phyloP scores from a whole-genome alignment of 2,888 invertebrate species.

The Ormyrus thymus region DNA sequence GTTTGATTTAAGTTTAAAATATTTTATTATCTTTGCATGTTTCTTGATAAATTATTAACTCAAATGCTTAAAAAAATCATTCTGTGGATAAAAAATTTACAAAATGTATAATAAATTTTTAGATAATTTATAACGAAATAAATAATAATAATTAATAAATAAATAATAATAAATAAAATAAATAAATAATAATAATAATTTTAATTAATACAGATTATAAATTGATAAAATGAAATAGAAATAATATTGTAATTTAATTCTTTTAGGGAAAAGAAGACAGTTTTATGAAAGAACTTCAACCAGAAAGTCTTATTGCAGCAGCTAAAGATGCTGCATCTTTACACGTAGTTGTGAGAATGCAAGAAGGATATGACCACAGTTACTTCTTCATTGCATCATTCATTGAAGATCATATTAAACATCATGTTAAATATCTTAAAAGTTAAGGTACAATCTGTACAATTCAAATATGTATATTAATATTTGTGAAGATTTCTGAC shows the following conservation, averaged over 20 bases:
- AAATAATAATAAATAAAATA: too few relatives aligned
- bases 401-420: constrained; percentile 93
- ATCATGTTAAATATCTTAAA: constrained; percentile 88
- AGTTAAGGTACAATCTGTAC: constrained; percentile 61
- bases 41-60: neutral
- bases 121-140: too few relatives aligned
- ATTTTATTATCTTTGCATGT: constrained; percentile 3
- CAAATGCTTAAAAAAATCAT: neutral
- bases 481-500: constrained; percentile 19
- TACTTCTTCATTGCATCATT: constrained; percentile 95
- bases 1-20: too few relatives aligned
- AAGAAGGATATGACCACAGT: constrained; percentile 95
- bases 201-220: constrained; percentile 10
- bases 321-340: constrained; percentile 82
- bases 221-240: constrained; percentile 16
- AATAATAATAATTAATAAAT: too few relatives aligned
- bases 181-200: constrained; percentile 10
- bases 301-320: constrained; percentile 87
- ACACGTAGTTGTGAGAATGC: constrained; percentile 82
- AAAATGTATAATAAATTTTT: constrained; percentile 11
- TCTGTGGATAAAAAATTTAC: constrained; percentile 3
- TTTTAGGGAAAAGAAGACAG: constrained; percentile 88
- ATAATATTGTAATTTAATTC: constrained; percentile 32
- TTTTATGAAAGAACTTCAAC: constrained; percentile 85
- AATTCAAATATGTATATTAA: constrained; percentile 7